Evolutionary conservation across 2,797 vertebrate genomes (phyloP), one percentile per base, ranked within the genome.

Genomic region (Nannoperca australis): DNA sequence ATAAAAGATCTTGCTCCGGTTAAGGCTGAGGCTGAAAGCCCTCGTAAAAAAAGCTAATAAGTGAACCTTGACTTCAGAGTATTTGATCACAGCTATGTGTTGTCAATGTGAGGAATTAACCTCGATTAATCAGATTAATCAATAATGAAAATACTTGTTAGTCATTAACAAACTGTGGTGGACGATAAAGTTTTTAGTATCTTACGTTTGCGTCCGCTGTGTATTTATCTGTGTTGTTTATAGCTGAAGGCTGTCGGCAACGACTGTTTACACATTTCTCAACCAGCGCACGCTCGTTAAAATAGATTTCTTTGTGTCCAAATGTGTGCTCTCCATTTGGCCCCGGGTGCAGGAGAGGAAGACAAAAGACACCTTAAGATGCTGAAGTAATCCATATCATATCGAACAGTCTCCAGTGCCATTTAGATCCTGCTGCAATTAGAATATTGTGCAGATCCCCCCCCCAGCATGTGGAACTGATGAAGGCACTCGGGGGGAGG

Each of bases 311-410:
- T 63, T 47, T 64, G 24, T 63, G 36, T 85, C 42, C 22, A 71
- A 42, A 77, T 69, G 56, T 70, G 27, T 53, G 45, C 69, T 72
- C 18, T 68, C 44, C 17, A 2, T 72, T 81, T 63, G 78, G 66
- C 77, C 73, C 42, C 0, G 7, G 54, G 59, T 63, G 3, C 63
- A n/a, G 61, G n/a, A 55, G 53, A 44, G 13, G 54, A 53, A 72
- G 66, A 85, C 45, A 58, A 63, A 67, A 73, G 62, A 84, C 70
- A 58, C 67, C n/a, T 55, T 34, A 69, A 71, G 70, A 32, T 14
- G 51, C 22, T 66, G 66, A 74, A 67, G 80, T 76, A 73, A 89
- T 81, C 82, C 69, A 88, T 77, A 76, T 74, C 63, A 54, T 49
- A 66, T 78, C 55, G 1, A 79, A 64, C 61, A 10, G 70, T 77